Percentiles rank a stretch among this genome's conserved stretches.
These are phyloP conservation scores for Chlorops oryzae DNA, from an alignment of 1,140 invertebrate genomes.

Conservation along the genomic window DNA sequence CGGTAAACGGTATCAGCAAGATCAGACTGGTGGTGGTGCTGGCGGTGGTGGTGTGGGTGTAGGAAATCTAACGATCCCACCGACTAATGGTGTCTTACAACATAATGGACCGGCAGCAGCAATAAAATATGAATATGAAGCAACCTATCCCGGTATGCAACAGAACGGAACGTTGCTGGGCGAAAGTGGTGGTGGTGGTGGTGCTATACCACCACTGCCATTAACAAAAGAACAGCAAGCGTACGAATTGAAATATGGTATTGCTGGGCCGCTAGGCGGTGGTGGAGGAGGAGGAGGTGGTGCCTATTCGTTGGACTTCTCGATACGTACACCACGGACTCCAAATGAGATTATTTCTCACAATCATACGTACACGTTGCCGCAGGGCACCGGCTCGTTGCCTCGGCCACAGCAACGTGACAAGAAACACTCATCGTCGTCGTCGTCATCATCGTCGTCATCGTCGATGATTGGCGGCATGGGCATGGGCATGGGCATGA, in stretches of 20 bases:
- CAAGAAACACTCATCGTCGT: conserved; percentile 51
- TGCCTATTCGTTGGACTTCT: conserved; percentile 56
- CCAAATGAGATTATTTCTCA: conserved; percentile 63
- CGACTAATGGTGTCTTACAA: conserved; percentile 12
- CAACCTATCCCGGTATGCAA: conserved; percentile 20
- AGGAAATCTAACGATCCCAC: conserved; percentile 21
- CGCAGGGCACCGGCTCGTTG: conserved; percentile 64
- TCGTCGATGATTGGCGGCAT: too few species aligned
- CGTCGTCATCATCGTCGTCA: conserved; percentile 9
- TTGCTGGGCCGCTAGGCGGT: too few species aligned
- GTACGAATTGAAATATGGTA: conserved; percentile 65
- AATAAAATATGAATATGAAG: conserved; percentile 59
- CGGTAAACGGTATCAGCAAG: conserved; percentile 77
- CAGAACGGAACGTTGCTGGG: conserved; percentile 15
- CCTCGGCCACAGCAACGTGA: conserved; percentile 64
- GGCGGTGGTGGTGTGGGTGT: conserved; percentile 16
- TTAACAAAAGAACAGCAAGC: conserved; percentile 51
- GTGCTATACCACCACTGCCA: conserved; percentile 49
- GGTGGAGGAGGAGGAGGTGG: conserved; percentile 10
- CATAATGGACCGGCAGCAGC: conserved; percentile 47
- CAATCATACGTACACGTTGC: conserved; percentile 79
- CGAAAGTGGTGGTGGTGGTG: conserved; percentile 35
- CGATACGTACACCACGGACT: conserved; percentile 53
- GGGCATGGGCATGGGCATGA: conserved; percentile 18
- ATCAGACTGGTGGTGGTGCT: conserved; percentile 28